These are phyloP conservation scores for Rhabdomys pumilio DNA, from an alignment of 2,797 vertebrate genomes.

Conservation along the genomic window DNA sequence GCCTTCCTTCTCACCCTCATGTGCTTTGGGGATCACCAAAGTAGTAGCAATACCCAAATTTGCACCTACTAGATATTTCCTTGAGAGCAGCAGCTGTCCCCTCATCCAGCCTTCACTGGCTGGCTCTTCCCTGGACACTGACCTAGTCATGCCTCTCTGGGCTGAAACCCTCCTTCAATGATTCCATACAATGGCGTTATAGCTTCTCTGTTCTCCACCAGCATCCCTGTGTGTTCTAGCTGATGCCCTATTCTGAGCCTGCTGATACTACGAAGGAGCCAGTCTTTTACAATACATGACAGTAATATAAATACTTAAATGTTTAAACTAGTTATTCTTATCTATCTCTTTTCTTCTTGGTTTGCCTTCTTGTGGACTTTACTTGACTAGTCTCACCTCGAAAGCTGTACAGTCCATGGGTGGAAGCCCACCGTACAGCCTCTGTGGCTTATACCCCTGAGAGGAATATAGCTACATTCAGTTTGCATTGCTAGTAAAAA, in stretches of 20 bases:
- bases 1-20: not conserved
- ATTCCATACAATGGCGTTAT: no score
- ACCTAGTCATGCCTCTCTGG: not conserved
- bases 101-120: not conserved
- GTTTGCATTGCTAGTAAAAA: not conserved
- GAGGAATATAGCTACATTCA: not conserved
- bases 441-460: not conserved
- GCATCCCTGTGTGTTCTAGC: not conserved
- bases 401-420: not conserved
- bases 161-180: not conserved
- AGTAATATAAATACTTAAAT: not conserved
- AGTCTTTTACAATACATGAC: not conserved
- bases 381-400: not conserved
- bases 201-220: not conserved
- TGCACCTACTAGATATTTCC: not conserved
- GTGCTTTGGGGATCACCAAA: not conserved
- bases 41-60: not conserved
- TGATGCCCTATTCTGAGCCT: not conserved
- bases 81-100: not conserved
- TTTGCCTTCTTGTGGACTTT: not conserved
- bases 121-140: not conserved
- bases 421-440: not conserved
- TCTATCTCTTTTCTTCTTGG: slow-evolving; percentile 1
- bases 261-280: not conserved
- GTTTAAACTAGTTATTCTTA: not conserved